Percentiles rank a stretch among this genome's conserved stretches.
phyloP scores from a whole-genome alignment of 2,797 vertebrate genomes.

The Aselliscus stoliczkanus region DNA sequence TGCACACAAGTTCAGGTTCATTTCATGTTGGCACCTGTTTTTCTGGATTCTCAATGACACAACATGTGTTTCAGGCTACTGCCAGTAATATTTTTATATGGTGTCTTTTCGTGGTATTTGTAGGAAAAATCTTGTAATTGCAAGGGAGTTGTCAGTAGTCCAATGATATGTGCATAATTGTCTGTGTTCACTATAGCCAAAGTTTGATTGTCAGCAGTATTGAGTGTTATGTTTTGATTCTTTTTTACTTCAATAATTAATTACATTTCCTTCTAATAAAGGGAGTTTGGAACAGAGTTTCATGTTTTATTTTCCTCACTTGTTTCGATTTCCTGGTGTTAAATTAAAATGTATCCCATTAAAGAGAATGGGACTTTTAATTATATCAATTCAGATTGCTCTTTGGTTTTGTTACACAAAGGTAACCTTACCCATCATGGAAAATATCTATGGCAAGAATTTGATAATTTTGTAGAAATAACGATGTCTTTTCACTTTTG shows the following conservation, averaged over 20 bases:
- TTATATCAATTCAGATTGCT: background rate
- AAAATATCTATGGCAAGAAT: background rate
- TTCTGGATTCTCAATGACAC: slow-evolving; percentile 43
- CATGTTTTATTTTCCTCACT: background rate
- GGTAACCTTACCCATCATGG: background rate
- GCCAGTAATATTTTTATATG: slow-evolving; percentile 65
- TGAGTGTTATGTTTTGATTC: slow-evolving; percentile 72
- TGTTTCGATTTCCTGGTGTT: background rate
- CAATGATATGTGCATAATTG: slow-evolving; percentile 75
- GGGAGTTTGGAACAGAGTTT: slow-evolving; percentile 59
- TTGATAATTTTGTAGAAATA: background rate
- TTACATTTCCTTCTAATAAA: slow-evolving; percentile 70
- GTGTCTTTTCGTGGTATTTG: slow-evolving; percentile 68
- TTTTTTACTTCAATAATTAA: slow-evolving; percentile 76
- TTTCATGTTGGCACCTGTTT: slow-evolving; percentile 42
- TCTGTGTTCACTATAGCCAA: slow-evolving; percentile 69
- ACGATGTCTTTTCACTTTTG: background rate
- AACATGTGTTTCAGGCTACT: slow-evolving; percentile 66
- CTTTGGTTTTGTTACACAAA: background rate
- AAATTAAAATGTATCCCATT: background rate
- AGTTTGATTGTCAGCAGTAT: slow-evolving; percentile 71
- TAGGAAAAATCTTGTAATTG: slow-evolving; percentile 70
- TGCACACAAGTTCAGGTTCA: slow-evolving; percentile 44
- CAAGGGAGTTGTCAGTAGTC: slow-evolving; percentile 74
- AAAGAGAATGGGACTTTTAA: background rate